Evolutionary conservation across 53 echinoderm and acorn worm species (phyloP).

Genomic region (Actinopyga echinites): DNA sequence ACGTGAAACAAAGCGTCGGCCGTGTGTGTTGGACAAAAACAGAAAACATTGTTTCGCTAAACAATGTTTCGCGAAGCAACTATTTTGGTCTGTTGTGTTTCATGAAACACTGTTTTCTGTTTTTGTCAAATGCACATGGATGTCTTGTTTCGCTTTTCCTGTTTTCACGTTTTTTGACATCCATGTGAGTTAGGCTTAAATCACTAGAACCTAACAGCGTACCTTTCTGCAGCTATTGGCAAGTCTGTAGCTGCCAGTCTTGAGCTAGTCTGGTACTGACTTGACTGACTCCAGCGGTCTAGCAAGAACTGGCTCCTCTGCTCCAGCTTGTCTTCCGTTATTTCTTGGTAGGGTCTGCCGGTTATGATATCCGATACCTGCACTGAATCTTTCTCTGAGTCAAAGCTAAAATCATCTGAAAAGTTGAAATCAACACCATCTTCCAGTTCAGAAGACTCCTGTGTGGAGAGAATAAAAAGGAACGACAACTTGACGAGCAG

Average conservation of each 20-base stretch:
- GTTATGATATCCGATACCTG: slow-evolving; percentile 55
- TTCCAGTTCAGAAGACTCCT: not conserved
- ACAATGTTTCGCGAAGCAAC: too few relatives aligned
- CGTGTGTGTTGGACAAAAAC: too few relatives aligned
- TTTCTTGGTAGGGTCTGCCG: slow-evolving; percentile 51
- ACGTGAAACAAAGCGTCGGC: too few relatives aligned
- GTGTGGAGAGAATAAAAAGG: not conserved
- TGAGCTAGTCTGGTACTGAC: not conserved
- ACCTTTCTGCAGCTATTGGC: slow-evolving; percentile 25
- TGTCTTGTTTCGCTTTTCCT: too few relatives aligned
- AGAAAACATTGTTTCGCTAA: too few relatives aligned
- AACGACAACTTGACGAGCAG: not conserved
- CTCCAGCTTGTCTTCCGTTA: slow-evolving; percentile 13
- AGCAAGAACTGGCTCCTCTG: slow-evolving; percentile 49
- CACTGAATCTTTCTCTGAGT: not conserved
- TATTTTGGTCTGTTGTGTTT: too few relatives aligned
- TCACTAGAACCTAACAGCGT: not conserved
- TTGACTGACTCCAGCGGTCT: slow-evolving; percentile 39
- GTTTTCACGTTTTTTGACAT: too few relatives aligned
- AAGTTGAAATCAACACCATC: slow-evolving; percentile 6
- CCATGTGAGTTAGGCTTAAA: too few relatives aligned
- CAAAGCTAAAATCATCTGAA: slow-evolving; percentile 16
- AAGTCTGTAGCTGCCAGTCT: not conserved
- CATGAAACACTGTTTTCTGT: too few relatives aligned
- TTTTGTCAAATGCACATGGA: too few relatives aligned